Percentiles rank a stretch among this genome's conserved stretches.
phyloP scores from a whole-genome alignment of 64 coral and sea anemone genomes.

The Hydrozoanthus tunicans region DNA sequence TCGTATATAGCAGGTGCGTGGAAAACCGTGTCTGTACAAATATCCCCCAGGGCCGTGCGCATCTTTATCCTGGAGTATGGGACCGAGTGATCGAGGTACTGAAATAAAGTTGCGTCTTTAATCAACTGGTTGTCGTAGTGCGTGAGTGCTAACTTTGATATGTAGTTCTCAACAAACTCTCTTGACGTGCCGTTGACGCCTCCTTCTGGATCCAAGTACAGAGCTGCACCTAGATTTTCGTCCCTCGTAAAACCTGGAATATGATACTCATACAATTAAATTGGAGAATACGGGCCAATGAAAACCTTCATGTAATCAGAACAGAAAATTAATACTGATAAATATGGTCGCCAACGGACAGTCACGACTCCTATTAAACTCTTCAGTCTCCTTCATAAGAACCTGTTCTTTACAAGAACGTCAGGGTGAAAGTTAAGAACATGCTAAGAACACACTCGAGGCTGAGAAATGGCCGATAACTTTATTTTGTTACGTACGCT shows the following conservation, averaged over 20 bases:
- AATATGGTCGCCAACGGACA: background rate
- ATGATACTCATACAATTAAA: background rate
- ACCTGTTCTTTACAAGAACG: too few relatives aligned
- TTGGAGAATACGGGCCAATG: background rate
- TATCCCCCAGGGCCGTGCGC: constrained; percentile 4
- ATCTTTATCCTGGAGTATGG: background rate
- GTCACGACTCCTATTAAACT: too few relatives aligned
- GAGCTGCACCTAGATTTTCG: background rate
- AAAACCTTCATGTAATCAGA: background rate
- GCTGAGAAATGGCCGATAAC: too few relatives aligned
- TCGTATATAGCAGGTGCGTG: constrained; percentile 44
- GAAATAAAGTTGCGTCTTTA: constrained; percentile 13
- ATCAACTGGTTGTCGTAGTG: constrained; percentile 21
- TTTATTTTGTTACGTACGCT: too few relatives aligned
- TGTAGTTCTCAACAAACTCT: background rate
- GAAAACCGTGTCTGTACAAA: constrained; percentile 12
- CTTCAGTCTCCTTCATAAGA: too few relatives aligned
- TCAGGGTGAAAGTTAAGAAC: too few relatives aligned
- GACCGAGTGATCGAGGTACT: constrained; percentile 8
- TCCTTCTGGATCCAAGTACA: background rate
- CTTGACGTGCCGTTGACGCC: background rate
- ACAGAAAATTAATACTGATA: background rate
- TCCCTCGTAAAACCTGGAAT: constrained; percentile 20
- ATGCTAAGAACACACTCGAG: too few relatives aligned
- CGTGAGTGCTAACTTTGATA: background rate